Conservation (phyloP, 2,113 vertebrate genomes). For the Brachyistius frenatus region DNA sequence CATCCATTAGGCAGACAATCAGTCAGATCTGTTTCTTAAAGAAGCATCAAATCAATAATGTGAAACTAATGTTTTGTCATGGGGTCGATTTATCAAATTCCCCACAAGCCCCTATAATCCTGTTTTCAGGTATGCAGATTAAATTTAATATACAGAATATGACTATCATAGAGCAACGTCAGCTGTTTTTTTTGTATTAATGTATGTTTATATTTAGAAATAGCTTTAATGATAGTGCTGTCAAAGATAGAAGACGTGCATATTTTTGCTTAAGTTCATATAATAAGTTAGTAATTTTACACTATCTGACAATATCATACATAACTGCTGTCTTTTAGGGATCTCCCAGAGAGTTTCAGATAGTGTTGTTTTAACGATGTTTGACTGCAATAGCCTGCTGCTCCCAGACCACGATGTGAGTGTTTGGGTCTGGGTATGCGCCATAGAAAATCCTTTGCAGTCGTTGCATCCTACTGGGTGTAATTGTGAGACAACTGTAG, state of each 20-base stretch:
- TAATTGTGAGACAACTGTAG: too few relatives aligned
- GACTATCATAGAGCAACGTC: neutral
- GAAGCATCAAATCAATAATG: conserved; percentile 13
- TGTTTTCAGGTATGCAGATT: neutral
- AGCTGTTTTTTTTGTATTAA: neutral
- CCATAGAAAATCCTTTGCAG: too few relatives aligned
- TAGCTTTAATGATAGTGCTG: neutral
- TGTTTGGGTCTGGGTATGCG: too few relatives aligned
- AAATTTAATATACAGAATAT: neutral
- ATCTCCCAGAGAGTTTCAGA: too few relatives aligned
- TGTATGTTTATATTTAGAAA: neutral
- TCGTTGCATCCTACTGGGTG: too few relatives aligned
- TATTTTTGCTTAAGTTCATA: too few relatives aligned
- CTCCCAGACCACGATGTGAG: too few relatives aligned
- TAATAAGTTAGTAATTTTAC: too few relatives aligned
- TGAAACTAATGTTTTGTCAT: conserved; percentile 4
- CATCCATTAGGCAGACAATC: conserved; percentile 9
- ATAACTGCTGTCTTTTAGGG: too few relatives aligned
- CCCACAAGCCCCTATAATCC: neutral
- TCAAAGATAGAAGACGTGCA: neutral
- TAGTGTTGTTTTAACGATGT: too few relatives aligned
- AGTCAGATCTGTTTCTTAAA: conserved; percentile 5
- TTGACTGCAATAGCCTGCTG: too few relatives aligned
- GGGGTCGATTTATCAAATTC: neutral
- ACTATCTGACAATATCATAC: too few relatives aligned